phyloP scores from a whole-genome alignment of 2,797 vertebrate genomes.

The Pogonophryne albipinna region DNA sequence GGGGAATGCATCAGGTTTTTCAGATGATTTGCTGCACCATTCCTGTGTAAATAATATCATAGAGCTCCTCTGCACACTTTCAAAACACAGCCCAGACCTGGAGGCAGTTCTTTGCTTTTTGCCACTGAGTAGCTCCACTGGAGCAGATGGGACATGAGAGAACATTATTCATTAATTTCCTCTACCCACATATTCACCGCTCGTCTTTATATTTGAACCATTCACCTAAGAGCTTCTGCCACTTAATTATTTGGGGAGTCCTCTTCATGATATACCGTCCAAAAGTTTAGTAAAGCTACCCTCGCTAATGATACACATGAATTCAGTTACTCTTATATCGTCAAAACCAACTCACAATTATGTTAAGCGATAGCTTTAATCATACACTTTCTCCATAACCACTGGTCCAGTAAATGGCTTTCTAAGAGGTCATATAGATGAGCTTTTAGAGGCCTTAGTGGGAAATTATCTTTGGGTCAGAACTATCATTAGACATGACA shows the following conservation, averaged over 20 bases:
- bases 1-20: slow-evolving; percentile 40
- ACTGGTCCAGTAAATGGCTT: slow-evolving; percentile 63
- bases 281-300: slow-evolving; percentile 31
- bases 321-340: slow-evolving; percentile 17
- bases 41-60: slow-evolving; percentile 32
- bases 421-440: slow-evolving; percentile 61
- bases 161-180: slow-evolving; percentile 55
- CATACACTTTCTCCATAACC: slow-evolving; percentile 49
- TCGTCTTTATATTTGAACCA: slow-evolving; percentile 47
- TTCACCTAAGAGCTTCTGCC: slow-evolving; percentile 39
- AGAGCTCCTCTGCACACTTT: slow-evolving; percentile 33
- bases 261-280: slow-evolving; percentile 5
- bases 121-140: slow-evolving; percentile 39
- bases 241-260: slow-evolving; percentile 41
- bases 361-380: slow-evolving; percentile 34
- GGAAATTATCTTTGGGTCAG: slow-evolving; percentile 73
- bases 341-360: slow-evolving; percentile 28
- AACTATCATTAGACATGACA: slow-evolving; percentile 72
- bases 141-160: slow-evolving; percentile 52
- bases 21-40: slow-evolving; percentile 40
- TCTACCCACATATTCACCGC: slow-evolving; percentile 44
- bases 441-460: slow-evolving; percentile 49
- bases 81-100: slow-evolving; percentile 44
- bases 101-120: slow-evolving; percentile 50
- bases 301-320: slow-evolving; percentile 49